Evolutionary conservation across 2,797 vertebrate species (phyloP).

Genomic region (Uromys caudimaculatus): DNA sequence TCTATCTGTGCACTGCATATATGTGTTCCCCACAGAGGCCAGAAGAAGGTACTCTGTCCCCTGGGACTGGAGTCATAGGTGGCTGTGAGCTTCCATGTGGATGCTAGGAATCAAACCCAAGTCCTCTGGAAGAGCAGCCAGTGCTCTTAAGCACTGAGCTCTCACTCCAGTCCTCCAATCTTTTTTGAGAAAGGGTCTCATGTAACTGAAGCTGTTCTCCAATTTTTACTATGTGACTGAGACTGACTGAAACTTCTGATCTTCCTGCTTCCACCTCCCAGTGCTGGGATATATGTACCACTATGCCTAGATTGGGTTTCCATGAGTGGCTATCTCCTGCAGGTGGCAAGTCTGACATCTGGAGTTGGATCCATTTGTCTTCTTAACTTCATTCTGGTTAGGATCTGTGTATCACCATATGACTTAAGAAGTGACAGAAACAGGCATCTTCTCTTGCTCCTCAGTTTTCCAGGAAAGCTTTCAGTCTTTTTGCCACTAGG

Average conservation of each 20-base stretch:
- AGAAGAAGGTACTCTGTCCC: neutral
- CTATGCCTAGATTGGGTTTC: neutral
- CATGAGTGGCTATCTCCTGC: neutral
- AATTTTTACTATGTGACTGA: neutral
- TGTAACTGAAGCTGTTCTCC: neutral
- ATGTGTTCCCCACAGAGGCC: neutral
- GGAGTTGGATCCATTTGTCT: neutral
- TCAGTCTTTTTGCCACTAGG: neutral
- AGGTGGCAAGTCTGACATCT: neutral
- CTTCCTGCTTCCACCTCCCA: neutral
- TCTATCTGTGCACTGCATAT: neutral
- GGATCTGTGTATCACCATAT: neutral
- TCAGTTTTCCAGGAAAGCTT: neutral
- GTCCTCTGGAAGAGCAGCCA: neutral
- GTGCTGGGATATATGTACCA: neutral
- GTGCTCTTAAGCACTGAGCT: neutral
- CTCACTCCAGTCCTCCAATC: neutral
- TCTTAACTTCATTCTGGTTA: neutral
- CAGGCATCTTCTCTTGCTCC: neutral
- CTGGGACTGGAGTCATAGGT: neutral
- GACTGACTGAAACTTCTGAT: neutral
- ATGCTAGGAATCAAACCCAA: neutral
- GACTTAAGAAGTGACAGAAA: neutral
- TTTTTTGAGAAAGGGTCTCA: neutral
- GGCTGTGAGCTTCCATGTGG: neutral